phyloP scores from a whole-genome alignment of 2,797 vertebrate species.

The Protonibea diacanthus region DNA sequence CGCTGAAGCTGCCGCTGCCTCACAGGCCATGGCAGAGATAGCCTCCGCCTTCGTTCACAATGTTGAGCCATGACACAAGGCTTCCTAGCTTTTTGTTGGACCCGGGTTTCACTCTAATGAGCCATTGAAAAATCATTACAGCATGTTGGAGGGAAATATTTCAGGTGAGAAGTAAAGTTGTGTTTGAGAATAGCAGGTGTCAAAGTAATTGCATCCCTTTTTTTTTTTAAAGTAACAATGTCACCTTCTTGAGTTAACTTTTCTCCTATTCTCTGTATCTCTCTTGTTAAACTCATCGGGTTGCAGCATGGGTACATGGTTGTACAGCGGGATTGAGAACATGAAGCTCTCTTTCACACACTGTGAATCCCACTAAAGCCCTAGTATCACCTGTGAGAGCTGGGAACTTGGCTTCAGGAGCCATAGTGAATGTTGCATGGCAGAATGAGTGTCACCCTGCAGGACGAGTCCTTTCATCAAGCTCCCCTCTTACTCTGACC shows the following conservation, averaged over 20 bases:
- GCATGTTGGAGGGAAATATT: slow-evolving; percentile 57
- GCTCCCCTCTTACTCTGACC: slow-evolving; percentile 79
- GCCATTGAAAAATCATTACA: slow-evolving; percentile 77
- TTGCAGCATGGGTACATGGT: slow-evolving; percentile 53
- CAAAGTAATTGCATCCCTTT: slow-evolving; percentile 44
- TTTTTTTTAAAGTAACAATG: slow-evolving; percentile 43
- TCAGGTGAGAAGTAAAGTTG: slow-evolving; percentile 49
- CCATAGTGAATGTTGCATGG: slow-evolving; percentile 51
- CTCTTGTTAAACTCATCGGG: slow-evolving; percentile 63
- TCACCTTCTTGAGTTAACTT: slow-evolving; percentile 59
- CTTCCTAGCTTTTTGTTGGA: slow-evolving; percentile 54
- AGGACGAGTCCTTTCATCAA: slow-evolving; percentile 82
- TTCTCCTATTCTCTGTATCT: slow-evolving; percentile 28
- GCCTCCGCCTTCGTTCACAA: slow-evolving; percentile 61
- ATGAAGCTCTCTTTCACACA: slow-evolving; percentile 56
- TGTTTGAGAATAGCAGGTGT: slow-evolving; percentile 57
- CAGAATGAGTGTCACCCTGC: slow-evolving; percentile 77
- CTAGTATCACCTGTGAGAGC: slow-evolving; percentile 76
- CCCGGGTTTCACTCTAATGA: slow-evolving; percentile 78
- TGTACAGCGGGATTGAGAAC: slow-evolving; percentile 49
- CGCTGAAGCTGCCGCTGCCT: slow-evolving; percentile 52
- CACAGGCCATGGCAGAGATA: slow-evolving; percentile 54
- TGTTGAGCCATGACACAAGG: slow-evolving; percentile 55
- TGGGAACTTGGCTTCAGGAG: slow-evolving; percentile 63
- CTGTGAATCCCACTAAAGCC: slow-evolving; percentile 74